Base-by-base conservation (phyloP, 2,797 vertebrate species). In the Tinamus major region DNA sequence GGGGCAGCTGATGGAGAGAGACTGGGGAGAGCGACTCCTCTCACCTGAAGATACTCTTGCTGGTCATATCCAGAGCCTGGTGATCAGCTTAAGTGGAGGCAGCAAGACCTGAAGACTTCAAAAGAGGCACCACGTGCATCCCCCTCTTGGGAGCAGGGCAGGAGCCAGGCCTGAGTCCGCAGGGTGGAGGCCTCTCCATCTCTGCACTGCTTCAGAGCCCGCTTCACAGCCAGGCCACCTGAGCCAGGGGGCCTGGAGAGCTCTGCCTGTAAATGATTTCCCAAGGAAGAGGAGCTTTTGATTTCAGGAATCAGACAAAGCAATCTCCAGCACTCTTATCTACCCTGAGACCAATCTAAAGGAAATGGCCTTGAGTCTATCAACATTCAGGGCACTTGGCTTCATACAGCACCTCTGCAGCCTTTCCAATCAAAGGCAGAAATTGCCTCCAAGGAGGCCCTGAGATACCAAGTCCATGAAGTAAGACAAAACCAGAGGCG, bases 101-200 rank as follows among this genome's bases (percentile, higher is more conserved):
- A 55, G 29, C 53, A 11, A 55, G 53, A 31, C 53, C 53, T 55
- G 53, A 17, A 56, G 53, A 19, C 53, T 31, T 56, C 53, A 56
- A 19, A 10, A 56, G 29, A 13, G 17, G n/a, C 16, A 10, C 53
- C 18, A 0, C 33, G 8, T 7, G 48, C 59, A 9, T 33, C 85
- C 67, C 18, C 0, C 33, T 74, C 51, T 62, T 4, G 23, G 41
- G 12, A 19, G 62, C 21, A 0, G 49, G 42, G 48, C 8, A 11
- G 49, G 2, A 6, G 1, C 18, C 29, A 1, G 33, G 80, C 58
- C 58, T 37, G 51, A 2, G 12, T 41, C 85, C 5, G 15, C 29
- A 56, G 29, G 53, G n/a, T 26, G 53, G 53, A n/a, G 53, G 53
- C 17, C 29, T 19, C 10, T 56, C 51, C 27, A n/a, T 31, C 53